Percentiles rank a stretch among this genome's conserved stretches.
Evolutionary conservation across 2,888 invertebrate species (phyloP).

Genomic region (Crepidodera aurea): DNA sequence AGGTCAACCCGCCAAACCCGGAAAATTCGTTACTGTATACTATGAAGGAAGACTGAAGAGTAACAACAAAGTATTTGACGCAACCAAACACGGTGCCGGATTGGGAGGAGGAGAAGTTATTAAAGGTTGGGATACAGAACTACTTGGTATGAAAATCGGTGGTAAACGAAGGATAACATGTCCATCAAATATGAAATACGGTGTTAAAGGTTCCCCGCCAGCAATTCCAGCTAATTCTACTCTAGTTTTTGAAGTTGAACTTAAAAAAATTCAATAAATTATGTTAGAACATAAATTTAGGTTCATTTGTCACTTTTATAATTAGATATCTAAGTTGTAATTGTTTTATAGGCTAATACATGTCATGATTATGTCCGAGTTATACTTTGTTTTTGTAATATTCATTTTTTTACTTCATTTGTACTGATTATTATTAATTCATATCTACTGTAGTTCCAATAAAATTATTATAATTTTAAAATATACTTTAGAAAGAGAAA

Average conservation of each 20-base stretch:
- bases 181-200: slow-evolving; percentile 83
- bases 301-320: no score
- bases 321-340: no score
- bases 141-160: slow-evolving; percentile 93
- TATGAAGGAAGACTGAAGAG: slow-evolving; percentile 84
- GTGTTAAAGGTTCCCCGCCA: slow-evolving; percentile 80
- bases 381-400: background rate
- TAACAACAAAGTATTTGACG: slow-evolving; percentile 89
- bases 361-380: background rate
- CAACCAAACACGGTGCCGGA: slow-evolving; percentile 76
- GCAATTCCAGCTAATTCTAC: slow-evolving; percentile 89
- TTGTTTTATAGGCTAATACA: background rate
- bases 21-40: slow-evolving; percentile 79
- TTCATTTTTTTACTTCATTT: background rate
- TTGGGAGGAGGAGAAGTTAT: slow-evolving; percentile 88
- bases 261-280: slow-evolving; percentile 77
- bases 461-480: no score
- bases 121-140: slow-evolving; percentile 88
- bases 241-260: slow-evolving; percentile 88
- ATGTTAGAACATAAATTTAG: background rate
- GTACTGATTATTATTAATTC: background rate
- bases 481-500: no score
- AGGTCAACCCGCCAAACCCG: slow-evolving; percentile 78
- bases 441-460: background rate
- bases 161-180: slow-evolving; percentile 87